Percentiles rank a stretch among this genome's conserved stretches.
Evolutionary conservation across 2,113 vertebrate genomes (phyloP).

Genomic region (Halichoeres trimaculatus): DNA sequence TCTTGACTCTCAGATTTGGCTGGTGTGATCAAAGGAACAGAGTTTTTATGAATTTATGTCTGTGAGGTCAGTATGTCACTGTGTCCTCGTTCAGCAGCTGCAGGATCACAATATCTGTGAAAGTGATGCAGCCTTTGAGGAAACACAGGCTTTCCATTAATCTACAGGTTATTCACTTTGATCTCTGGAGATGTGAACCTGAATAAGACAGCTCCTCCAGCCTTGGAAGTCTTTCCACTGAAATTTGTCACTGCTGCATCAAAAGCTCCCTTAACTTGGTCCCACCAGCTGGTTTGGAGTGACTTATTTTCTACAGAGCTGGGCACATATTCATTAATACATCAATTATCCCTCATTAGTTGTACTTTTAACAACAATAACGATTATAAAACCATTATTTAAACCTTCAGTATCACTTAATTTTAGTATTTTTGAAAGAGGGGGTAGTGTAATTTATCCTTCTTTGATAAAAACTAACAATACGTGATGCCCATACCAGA

Average conservation of each 20-base stretch:
- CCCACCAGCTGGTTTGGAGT: too few species aligned
- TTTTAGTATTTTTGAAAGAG: too few species aligned
- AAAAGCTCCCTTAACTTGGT: too few species aligned
- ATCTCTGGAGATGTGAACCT: slow-evolving; percentile 5
- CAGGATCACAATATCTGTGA: not conserved
- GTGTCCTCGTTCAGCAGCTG: not conserved
- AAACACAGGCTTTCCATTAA: not conserved
- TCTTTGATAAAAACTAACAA: too few species aligned
- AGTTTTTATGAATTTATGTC: slow-evolving; percentile 38
- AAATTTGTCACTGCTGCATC: not conserved
- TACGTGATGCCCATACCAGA: too few species aligned
- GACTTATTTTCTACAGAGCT: too few species aligned
- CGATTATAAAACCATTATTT: too few species aligned
- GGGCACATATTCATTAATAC: too few species aligned
- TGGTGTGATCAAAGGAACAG: slow-evolving; percentile 49
- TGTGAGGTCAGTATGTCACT: slow-evolving; percentile 28
- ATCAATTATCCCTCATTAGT: too few species aligned
- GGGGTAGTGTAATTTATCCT: too few species aligned
- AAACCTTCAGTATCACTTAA: too few species aligned
- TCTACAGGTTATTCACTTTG: not conserved
- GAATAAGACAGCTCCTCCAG: not conserved
- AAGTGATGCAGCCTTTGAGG: slow-evolving; percentile 18
- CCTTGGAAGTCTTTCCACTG: not conserved
- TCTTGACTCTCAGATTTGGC: slow-evolving; percentile 31
- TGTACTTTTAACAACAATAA: too few species aligned